Base-by-base conservation (phyloP, 1,140 invertebrate species). In the Telenomus remus region DNA sequence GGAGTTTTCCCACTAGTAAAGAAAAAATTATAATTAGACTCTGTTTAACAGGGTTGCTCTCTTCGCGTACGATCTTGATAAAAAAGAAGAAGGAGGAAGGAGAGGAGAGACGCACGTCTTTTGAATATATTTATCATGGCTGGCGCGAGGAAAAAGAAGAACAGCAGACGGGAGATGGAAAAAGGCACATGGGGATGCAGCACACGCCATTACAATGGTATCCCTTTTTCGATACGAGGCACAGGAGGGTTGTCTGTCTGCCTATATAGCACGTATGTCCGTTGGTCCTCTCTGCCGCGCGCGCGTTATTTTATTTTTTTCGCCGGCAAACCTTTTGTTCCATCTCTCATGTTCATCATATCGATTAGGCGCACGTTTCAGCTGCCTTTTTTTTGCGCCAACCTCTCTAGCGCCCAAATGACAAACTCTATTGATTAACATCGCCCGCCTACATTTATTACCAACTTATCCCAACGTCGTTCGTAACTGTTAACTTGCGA, bases 201-300 rank as follows among this genome's bases (percentile, higher is more conserved):
- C 73, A 50, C 64, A 64, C 64, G 72, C 64, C 54, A 75, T 69
- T 68, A 75, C 72, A 75, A 64, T 75, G 59, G 59, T 59, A 75
- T 75, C 72, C 59, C 72, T 75, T 75, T 75, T 75, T 75, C 65
- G 72, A 69, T 75, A 69, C 72, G 72, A 75, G 71, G 71, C 63
- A 63, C 63, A 66, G 53, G 71, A 74, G 72, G 72, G 64, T 69
- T 64, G 65, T 69, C 72, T 43, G 64, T 75, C 71, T 68, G 64
- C 66, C 71, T 75, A 64, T 27, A 27, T 64, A 64, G 57, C 59
- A 34, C 64, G 71, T 63, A 68, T 68, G 71, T 68, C 71, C 71
- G 66, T 75, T 68, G 51, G 71, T 57, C 63, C 63, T 63, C 51
- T 68, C 63, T 63, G 61, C 71, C 71, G 57, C 50, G 63, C 71